Percentiles rank a stretch among this genome's conserved stretches.
Evolutionary conservation across 2,113 vertebrate genomes (phyloP).

Genomic region (Apus apus): DNA sequence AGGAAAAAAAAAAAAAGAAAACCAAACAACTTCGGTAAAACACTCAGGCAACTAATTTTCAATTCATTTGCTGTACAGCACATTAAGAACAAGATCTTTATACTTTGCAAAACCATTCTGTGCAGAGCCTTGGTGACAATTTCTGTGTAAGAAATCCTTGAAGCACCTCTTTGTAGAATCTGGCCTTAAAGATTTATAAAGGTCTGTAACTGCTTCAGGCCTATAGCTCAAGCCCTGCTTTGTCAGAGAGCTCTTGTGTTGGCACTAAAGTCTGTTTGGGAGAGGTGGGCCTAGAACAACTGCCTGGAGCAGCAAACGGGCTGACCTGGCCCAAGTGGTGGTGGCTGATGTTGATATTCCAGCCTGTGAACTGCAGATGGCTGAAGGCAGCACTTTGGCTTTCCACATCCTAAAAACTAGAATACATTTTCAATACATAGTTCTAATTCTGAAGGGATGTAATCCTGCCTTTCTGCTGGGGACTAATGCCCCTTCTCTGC

Average conservation of each 20-base stretch:
- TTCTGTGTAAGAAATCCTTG: neutral
- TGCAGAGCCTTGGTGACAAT: neutral
- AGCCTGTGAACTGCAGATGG: neutral
- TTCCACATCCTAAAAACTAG: neutral
- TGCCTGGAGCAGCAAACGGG: neutral
- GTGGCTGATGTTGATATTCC: neutral
- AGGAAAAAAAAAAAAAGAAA: too few species aligned
- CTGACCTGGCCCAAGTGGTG: neutral
- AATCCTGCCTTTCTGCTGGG: neutral
- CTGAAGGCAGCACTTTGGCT: neutral
- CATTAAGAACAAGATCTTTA: fast-evolving
- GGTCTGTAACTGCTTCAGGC: neutral
- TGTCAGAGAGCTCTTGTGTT: neutral
- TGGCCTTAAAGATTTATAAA: neutral
- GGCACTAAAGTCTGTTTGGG: neutral
- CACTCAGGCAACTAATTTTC: neutral
- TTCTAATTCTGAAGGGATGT: neutral
- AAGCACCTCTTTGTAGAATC: neutral
- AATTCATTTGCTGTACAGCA: neutral
- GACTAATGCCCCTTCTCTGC: neutral
- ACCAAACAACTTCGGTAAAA: neutral
- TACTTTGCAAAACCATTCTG: neutral
- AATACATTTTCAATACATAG: neutral
- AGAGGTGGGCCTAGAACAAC: neutral
- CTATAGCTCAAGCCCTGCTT: neutral